These are phyloP conservation scores for Acipenser ruthenus DNA, from an alignment of 2,797 vertebrate genomes.

Conservation along the genomic window DNA sequence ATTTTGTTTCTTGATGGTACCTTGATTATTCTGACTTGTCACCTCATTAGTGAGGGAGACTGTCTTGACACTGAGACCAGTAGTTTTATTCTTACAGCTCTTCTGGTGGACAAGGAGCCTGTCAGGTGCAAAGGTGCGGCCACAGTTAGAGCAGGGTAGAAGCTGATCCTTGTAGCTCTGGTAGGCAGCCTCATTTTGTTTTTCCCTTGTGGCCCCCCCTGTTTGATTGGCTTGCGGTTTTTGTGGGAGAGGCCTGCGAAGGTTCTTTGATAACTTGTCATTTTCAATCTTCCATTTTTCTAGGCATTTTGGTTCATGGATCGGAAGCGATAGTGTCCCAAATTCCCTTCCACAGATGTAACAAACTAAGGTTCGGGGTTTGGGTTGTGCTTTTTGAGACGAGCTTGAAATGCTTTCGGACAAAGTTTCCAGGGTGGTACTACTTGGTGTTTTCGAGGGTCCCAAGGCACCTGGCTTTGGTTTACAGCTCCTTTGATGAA, in stretches of 20 bases:
- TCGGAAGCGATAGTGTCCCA: conserved; percentile 43
- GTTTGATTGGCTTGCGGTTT: conserved; percentile 14
- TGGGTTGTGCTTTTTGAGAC: conserved; percentile 7
- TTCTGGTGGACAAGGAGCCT: conserved; percentile 31
- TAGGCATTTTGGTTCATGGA: conserved; percentile 44
- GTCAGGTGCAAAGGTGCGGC: conserved; percentile 29
- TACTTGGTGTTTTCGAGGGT: not conserved
- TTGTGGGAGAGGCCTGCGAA: conserved; percentile 28
- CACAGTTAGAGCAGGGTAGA: conserved; percentile 32
- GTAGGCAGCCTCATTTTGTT: conserved; percentile 24
- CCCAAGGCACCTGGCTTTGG: not conserved
- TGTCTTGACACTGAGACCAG: conserved; percentile 11
- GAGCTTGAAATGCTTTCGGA: conserved; percentile 15
- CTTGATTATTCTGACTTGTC: conserved; percentile 9
- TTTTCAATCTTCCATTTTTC: conserved; percentile 48
- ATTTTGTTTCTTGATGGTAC: not conserved
- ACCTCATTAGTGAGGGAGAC: conserved; percentile 7
- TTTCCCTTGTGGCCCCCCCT: conserved; percentile 12
- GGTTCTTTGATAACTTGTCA: conserved; percentile 31
- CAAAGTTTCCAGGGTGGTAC: not conserved
- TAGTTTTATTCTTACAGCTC: conserved; percentile 29
- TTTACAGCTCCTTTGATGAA: conserved; percentile 52
- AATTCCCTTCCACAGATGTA: conserved; percentile 46
- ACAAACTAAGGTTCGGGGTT: conserved; percentile 33
- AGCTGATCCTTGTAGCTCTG: conserved; percentile 20